Percentiles rank a stretch among this genome's conserved stretches.
Conservation (phyloP, 2,113 vertebrate species). For the Apaloderma vittatum region DNA sequence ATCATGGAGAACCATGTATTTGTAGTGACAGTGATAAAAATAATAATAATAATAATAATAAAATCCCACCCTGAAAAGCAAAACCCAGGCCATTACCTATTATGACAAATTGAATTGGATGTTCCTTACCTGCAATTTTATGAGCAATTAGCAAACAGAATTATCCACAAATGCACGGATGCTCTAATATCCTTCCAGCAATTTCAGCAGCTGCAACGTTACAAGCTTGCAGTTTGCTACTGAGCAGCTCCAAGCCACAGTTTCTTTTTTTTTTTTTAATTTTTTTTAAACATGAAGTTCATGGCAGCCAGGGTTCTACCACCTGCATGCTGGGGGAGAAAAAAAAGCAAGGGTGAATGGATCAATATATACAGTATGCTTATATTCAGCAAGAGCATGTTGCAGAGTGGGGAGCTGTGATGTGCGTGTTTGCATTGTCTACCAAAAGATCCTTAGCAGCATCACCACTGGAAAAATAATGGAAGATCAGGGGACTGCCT, state of each 20-base stretch:
- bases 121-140: not conserved
- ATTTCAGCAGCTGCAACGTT: not conserved
- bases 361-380: constrained; percentile 77
- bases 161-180: not conserved
- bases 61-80: not conserved
- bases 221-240: constrained; percentile 47
- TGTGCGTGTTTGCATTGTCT: constrained; percentile 72
- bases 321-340: constrained; percentile 67
- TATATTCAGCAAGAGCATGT: constrained; percentile 74
- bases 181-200: not conserved
- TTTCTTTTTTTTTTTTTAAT: constrained; percentile 33
- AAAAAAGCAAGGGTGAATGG: constrained; percentile 51
- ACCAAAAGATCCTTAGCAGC: constrained; percentile 63
- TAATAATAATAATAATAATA: not conserved
- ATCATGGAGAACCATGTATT: not conserved
- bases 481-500: constrained; percentile 71
- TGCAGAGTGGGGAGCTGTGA: constrained; percentile 71
- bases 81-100: not conserved
- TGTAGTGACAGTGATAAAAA: constrained; percentile 2
- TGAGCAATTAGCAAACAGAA: not conserved
- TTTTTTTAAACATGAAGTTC: constrained; percentile 54
- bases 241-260: constrained; percentile 56
- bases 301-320: constrained; percentile 78
- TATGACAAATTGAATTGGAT: not conserved
- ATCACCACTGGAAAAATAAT: constrained; percentile 78